These are phyloP conservation scores for Toxonevra muliebris DNA, from an alignment of 2,888 invertebrate genomes.

Conservation along the genomic window DNA sequence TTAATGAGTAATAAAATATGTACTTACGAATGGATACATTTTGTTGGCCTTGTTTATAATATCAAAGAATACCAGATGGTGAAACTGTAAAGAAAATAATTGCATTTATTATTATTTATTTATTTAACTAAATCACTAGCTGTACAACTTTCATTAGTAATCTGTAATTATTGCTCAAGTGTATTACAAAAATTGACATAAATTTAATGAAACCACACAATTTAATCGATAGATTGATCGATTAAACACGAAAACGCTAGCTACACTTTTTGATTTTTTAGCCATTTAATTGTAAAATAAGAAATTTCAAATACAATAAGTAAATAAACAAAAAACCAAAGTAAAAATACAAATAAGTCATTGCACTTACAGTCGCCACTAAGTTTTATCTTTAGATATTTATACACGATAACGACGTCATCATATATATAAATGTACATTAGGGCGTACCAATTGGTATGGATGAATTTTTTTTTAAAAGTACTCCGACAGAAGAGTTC, in stretches of 20 bases:
- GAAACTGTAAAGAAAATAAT: conserved; percentile 28
- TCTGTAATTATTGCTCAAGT: too few species aligned
- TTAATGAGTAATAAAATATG: conserved; percentile 11
- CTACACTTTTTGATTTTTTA: too few species aligned
- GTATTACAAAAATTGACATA: background rate
- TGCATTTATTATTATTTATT: background rate
- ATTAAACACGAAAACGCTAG: too few species aligned
- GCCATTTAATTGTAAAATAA: too few species aligned
- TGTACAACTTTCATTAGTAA: too few species aligned
- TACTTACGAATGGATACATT: conserved; percentile 55
- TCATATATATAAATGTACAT: too few species aligned
- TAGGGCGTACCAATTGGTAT: too few species aligned
- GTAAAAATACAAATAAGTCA: background rate
- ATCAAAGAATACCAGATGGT: background rate
- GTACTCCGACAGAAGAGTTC: too few species aligned
- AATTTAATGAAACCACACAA: background rate
- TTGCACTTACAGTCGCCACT: background rate
- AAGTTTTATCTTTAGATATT: too few species aligned
- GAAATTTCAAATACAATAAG: background rate
- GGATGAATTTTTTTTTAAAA: too few species aligned
- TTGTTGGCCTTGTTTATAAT: conserved; percentile 28
- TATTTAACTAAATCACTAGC: background rate
- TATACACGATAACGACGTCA: too few species aligned
- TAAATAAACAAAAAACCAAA: background rate
- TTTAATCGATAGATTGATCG: background rate